phyloP scores from a whole-genome alignment of 2,113 vertebrate genomes.

The Lucifuga dentata region DNA sequence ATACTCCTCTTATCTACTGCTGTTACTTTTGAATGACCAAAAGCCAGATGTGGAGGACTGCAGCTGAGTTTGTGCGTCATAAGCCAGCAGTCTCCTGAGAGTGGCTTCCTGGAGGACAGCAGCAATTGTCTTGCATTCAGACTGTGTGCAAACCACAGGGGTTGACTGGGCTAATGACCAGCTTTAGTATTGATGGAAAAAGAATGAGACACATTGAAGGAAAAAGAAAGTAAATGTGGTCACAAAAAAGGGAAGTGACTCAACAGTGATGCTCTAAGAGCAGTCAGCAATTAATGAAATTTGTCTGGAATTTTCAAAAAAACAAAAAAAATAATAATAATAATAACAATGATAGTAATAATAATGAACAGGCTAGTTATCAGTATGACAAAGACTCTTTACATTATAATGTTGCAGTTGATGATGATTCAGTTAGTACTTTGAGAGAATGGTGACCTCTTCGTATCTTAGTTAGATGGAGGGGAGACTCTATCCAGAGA shows the following conservation, averaged over 20 bases:
- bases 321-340: too few species aligned
- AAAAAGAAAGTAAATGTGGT: neutral
- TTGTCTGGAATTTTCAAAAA: neutral
- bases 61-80: conserved; percentile 79
- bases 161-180: conserved; percentile 57
- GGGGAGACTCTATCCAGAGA: too few species aligned
- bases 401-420: neutral
- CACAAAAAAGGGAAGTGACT: neutral
- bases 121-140: conserved; percentile 41
- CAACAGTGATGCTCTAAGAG: neutral
- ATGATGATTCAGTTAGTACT: neutral
- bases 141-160: conserved; percentile 31
- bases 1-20: conserved; percentile 26
- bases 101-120: conserved; percentile 50
- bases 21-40: conserved; percentile 59
- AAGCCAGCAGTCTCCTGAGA: conserved; percentile 63
- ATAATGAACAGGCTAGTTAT: neutral
- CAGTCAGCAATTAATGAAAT: neutral
- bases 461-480: too few species aligned
- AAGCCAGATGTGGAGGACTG: conserved; percentile 53
- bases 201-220: conserved; percentile 6
- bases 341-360: too few species aligned
- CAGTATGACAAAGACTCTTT: neutral
- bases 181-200: conserved; percentile 32
- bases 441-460: neutral